Base-by-base conservation (phyloP, 2,797 vertebrate genomes). In the Clarias fuscus region DNA sequence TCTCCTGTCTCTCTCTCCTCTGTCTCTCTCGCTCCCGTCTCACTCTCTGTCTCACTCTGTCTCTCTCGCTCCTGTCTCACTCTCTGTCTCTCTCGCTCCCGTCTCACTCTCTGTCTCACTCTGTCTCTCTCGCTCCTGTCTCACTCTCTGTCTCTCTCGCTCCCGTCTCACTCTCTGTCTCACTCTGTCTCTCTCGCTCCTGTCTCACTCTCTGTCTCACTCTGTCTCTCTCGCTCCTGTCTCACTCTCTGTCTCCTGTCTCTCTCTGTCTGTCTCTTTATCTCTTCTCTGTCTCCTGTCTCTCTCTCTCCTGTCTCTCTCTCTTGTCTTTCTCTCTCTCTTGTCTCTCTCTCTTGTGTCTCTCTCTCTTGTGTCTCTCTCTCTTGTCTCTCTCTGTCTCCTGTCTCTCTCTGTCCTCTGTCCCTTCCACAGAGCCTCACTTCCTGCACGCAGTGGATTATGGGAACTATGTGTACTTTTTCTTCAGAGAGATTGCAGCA, bases 401-500 rank as follows among this genome's bases (percentile, higher is more conserved):
- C 96, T 5, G 7, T 40, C 15, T 67, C 48, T 81, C 65, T 84
- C 84, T 91, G 24, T 14, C 65, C 84, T 68, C 65, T 85, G 82
- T 91, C 43, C 10, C 59, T 84, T 59, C 30, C 93, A 61, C 96
- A 99, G 98, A 99, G 90, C 98, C 98, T 79, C 98, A 99, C 93
- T 99, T 99, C 93, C 97, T 99, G 91, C 98, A 99, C 6, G 98
- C 98, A 85, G 97, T 97, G 83, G 97, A 99, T 92, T 99, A 99
- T 0, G 98, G 98, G 92, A 98, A 97, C 94, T 99, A 97, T 10
- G 97, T 99, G 88, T 99, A 99, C 95, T 99, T 99, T 93, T 99
- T 99, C 96, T 99, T 98, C 92, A 95, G 97, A 91, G 98, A 99
- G 94, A 99, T 99, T 80, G 98, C 98, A 3, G 97, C 97, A 56